phyloP scores from a whole-genome alignment of 2,797 vertebrate genomes.

The Hippocampus kuda region DNA sequence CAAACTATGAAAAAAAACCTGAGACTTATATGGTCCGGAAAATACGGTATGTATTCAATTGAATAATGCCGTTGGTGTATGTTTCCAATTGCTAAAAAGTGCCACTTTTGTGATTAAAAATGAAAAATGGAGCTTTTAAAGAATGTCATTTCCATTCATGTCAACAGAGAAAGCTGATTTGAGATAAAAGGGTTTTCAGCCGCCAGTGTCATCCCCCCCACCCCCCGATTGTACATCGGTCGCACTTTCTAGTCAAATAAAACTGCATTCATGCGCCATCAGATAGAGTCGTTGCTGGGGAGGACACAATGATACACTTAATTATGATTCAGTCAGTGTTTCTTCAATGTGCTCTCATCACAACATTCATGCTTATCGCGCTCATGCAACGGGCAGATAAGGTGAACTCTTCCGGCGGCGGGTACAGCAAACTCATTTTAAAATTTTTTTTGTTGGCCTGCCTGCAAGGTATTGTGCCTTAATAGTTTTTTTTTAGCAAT shows the following conservation, averaged over 20 bases:
- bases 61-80: too few species aligned
- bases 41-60: too few species aligned
- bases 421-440: background rate
- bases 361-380: constrained; percentile 3
- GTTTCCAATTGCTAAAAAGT: too few species aligned
- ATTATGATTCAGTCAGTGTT: constrained; percentile 2
- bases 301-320: background rate
- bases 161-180: too few species aligned
- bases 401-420: background rate
- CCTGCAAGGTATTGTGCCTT: background rate
- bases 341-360: background rate
- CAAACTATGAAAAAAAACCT: too few species aligned
- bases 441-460: background rate
- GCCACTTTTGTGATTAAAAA: too few species aligned
- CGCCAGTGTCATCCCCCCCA: too few species aligned
- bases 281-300: background rate
- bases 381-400: constrained; percentile 6
- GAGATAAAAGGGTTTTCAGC: too few species aligned
- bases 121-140: too few species aligned
- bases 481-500: background rate
- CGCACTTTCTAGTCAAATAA: background rate
- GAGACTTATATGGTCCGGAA: too few species aligned
- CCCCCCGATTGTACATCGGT: too few species aligned
- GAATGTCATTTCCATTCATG: too few species aligned
- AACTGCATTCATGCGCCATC: background rate